These are phyloP conservation scores for Thamnophis elegans DNA, from an alignment of 2,797 vertebrate species.

Conservation along the genomic window DNA sequence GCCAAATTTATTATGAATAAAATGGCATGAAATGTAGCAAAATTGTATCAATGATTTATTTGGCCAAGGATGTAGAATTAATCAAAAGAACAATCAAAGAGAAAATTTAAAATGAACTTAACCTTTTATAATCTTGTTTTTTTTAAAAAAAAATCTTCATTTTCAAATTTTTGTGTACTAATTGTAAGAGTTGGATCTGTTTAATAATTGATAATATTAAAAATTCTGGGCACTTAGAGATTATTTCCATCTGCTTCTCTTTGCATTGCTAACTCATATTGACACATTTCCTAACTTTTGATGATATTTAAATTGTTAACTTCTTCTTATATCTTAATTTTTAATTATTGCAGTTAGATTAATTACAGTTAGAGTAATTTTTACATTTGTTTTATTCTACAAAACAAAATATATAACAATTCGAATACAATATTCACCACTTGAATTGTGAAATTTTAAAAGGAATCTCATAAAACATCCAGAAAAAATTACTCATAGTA, in stretches of 20 bases:
- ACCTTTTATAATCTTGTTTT: background rate
- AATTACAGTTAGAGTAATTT: background rate
- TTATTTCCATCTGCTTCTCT: background rate
- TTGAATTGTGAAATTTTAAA: background rate
- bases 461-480: background rate
- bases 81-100: background rate
- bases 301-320: background rate
- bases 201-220: background rate
- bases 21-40: background rate
- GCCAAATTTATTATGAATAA: background rate
- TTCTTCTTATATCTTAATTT: background rate
- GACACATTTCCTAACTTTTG: background rate
- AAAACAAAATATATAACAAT: background rate
- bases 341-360: background rate
- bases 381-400: background rate
- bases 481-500: background rate
- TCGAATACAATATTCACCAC: background rate
- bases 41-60: background rate
- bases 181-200: background rate
- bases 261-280: background rate
- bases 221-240: background rate
- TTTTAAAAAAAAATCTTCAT: background rate
- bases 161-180: background rate
- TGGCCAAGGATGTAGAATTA: background rate
- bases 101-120: background rate